These are phyloP conservation scores for Echinops telfairi DNA, from an alignment of 2,113 vertebrate genomes.

Conservation along the genomic window DNA sequence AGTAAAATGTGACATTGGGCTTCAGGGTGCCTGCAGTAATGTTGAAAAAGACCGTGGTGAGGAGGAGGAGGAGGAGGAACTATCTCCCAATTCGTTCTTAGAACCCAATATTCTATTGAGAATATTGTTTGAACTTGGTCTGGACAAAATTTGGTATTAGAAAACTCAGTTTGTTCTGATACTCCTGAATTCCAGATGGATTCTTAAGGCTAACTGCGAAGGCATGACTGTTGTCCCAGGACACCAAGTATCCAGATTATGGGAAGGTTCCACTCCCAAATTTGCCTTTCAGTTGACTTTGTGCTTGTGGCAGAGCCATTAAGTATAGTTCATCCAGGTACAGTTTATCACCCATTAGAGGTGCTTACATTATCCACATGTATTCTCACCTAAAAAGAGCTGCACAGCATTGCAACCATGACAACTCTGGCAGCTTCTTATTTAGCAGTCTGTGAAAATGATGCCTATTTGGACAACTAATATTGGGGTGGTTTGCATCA, in stretches of 20 bases:
- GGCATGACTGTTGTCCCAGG: not conserved
- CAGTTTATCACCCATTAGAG: not conserved
- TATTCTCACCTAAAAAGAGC: not conserved
- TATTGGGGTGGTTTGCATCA: not conserved
- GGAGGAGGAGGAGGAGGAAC: not conserved
- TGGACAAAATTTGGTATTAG: not conserved
- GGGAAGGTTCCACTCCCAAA: too few relatives aligned
- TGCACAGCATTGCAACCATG: not conserved
- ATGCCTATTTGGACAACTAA: not conserved
- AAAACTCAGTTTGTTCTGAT: not conserved
- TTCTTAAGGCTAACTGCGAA: not conserved
- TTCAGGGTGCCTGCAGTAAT: too few relatives aligned
- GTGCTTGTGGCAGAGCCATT: too few relatives aligned
- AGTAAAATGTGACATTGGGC: too few relatives aligned
- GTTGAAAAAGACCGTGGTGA: too few relatives aligned
- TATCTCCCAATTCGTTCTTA: constrained; percentile 27
- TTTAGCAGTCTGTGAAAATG: not conserved
- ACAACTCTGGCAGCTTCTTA: not conserved
- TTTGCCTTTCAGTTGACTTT: too few relatives aligned
- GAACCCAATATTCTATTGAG: not conserved
- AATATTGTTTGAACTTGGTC: not conserved
- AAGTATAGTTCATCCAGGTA: too few relatives aligned
- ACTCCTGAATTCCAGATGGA: not conserved
- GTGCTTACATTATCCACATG: not conserved
- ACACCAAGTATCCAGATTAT: too few relatives aligned